Evolutionary conservation across 2,888 invertebrate genomes (phyloP), one percentile per base, ranked within the genome.

Genomic region (Villa cingulata): DNA sequence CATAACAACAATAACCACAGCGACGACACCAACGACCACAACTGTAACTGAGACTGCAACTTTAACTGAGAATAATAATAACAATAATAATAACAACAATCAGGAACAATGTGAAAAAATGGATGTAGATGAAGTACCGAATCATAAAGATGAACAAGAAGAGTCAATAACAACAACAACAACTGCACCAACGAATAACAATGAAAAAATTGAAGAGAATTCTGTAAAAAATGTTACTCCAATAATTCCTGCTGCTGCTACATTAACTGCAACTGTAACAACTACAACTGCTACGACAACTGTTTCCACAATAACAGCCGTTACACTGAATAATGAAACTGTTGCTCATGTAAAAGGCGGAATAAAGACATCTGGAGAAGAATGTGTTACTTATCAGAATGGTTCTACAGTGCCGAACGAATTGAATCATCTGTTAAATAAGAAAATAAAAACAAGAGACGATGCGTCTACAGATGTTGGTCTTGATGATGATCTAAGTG

Each of bases 401-500:
- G 49, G 51, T 18, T 47, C 50, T 15, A 46, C 49, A 6, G 48
- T 46, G 12, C 50, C 54, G 15, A 51, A 54, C 1, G 62, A 65
- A 23, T 55, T 67, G 19, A 63, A 59, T 41, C 58, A 62, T 19
- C 51, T 69, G 41, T 45, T 68, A 39, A 60, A 62, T 7, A 65
- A 65, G 49, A 70, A 54, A 49, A 52, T 53, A 7, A 53, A 49
- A 23, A 48, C 50, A 15, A 58, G 58, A 17, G 48, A 51, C 40
- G 69, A 69, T 51, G 62, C 60, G 5, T 59, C 63, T 6, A 61
- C 65, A 3, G 68, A 67, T 50, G 66, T 65, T 1, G 68, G 65
- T 43, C 60, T 68, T 53, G 83, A 82, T 46, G 80, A 81, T 48
- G 80, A 81, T 41, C 73, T 85, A 60, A 86, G 86, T 52, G 88